Evolutionary conservation across 2,113 vertebrate species (phyloP).

Genomic region (Oryzias celebensis): DNA sequence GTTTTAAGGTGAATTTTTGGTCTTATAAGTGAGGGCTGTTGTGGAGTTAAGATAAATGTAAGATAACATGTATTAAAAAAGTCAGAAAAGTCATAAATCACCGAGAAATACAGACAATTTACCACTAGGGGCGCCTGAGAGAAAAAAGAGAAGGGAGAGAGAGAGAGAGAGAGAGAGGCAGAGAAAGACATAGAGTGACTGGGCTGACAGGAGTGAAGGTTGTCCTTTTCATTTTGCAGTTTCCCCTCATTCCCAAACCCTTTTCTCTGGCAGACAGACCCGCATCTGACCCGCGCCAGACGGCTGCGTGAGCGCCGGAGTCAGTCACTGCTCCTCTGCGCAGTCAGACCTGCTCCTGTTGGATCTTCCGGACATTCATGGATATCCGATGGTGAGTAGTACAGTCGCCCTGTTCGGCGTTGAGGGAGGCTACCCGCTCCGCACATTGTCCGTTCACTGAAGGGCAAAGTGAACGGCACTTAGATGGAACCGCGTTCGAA

Average conservation of each 20-base stretch:
- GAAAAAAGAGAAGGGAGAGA: slow-evolving; percentile 18
- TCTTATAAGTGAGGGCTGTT: not conserved
- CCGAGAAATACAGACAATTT: not conserved
- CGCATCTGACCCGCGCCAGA: slow-evolving; percentile 28
- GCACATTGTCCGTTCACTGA: slow-evolving; percentile 27
- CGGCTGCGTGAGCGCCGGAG: slow-evolving; percentile 34
- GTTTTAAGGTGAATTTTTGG: too few species aligned
- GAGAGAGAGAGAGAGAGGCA: slow-evolving; percentile 12
- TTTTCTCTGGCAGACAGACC: slow-evolving; percentile 12
- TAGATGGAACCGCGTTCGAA: slow-evolving; percentile 12
- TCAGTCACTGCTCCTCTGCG: slow-evolving; percentile 47
- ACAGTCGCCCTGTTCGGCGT: not conserved
- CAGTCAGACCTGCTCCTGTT: slow-evolving; percentile 36
- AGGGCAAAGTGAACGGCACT: slow-evolving; percentile 16
- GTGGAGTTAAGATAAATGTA: not conserved
- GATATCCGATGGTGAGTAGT: slow-evolving; percentile 57
- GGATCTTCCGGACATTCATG: slow-evolving; percentile 9
- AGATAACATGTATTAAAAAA: not conserved
- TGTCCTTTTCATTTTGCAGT: slow-evolving; percentile 41
- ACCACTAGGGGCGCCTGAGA: slow-evolving; percentile 63
- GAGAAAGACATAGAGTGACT: slow-evolving; percentile 40
- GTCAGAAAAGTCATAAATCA: not conserved
- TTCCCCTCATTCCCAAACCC: slow-evolving; percentile 7
- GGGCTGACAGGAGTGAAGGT: slow-evolving; percentile 38
- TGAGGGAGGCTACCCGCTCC: slow-evolving; percentile 8